phyloP scores from a whole-genome alignment of 2,113 vertebrate genomes.

The Catagonus wagneri region DNA sequence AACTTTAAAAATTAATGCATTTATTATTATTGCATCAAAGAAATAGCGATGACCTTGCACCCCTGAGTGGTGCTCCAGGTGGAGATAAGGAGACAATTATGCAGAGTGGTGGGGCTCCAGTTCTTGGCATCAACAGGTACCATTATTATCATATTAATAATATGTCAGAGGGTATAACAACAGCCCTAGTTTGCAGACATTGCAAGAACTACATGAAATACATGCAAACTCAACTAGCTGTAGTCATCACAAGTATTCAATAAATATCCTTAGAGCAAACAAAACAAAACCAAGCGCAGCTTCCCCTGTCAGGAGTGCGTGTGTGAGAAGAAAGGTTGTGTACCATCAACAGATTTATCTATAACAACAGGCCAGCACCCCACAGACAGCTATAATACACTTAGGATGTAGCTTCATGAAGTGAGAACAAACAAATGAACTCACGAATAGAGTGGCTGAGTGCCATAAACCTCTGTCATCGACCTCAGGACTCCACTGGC shows the following conservation, averaged over 20 bases:
- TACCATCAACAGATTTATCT: neutral
- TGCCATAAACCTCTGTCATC: neutral
- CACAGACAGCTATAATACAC: neutral
- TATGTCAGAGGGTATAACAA: neutral
- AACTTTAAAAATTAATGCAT: neutral
- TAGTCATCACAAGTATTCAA: neutral
- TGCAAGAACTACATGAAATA: neutral
- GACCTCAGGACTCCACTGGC: neutral
- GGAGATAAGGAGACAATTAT: neutral
- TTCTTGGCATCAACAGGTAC: neutral
- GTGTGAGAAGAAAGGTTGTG: neutral
- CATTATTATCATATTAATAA: neutral
- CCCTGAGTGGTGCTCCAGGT: neutral
- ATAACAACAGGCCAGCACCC: neutral
- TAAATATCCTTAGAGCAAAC: constrained; percentile 32
- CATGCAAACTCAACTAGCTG: neutral
- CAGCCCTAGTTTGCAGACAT: neutral
- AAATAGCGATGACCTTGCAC: neutral
- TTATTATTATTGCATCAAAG: neutral
- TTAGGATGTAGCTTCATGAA: neutral
- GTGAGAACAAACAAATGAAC: neutral
- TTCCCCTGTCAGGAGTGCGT: neutral
- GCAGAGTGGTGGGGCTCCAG: neutral
- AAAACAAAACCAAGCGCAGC: neutral
- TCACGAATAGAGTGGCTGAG: neutral